Evolutionary conservation across 2,797 vertebrate species (phyloP).

Genomic region (Arctocebus calabarensis): DNA sequence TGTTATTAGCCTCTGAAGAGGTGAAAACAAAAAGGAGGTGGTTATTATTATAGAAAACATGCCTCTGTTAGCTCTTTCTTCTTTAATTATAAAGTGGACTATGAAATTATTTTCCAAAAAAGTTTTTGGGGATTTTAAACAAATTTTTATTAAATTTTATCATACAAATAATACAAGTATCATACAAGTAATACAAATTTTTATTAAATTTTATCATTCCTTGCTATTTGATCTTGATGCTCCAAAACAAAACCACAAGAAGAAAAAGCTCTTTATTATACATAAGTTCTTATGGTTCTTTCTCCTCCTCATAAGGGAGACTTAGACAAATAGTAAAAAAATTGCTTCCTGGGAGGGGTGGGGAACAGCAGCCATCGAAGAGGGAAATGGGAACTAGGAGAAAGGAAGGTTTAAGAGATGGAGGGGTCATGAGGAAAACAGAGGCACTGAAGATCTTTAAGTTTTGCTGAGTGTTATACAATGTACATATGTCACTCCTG

Average conservation of each 20-base stretch:
- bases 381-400: too few species aligned
- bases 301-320: neutral
- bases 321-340: neutral
- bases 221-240: slow-evolving; percentile 5
- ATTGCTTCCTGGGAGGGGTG: neutral
- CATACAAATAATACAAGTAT: too few species aligned
- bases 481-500: neutral
- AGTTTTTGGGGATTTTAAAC: neutral
- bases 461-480: neutral
- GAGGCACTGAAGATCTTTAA: neutral
- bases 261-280: neutral
- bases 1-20: slow-evolving; percentile 78
- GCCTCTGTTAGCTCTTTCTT: slow-evolving; percentile 27
- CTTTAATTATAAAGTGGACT: slow-evolving; percentile 46
- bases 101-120: slow-evolving; percentile 43
- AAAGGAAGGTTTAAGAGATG: neutral
- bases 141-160: slow-evolving; percentile 10
- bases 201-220: neutral
- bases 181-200: neutral
- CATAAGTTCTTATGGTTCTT: neutral
- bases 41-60: slow-evolving; percentile 28
- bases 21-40: slow-evolving; percentile 64
- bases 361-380: neutral
- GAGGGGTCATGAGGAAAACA: neutral
- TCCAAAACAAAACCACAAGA: neutral